Conservation (phyloP, 2,888 invertebrate genomes). For the Polyploca ridens region DNA sequence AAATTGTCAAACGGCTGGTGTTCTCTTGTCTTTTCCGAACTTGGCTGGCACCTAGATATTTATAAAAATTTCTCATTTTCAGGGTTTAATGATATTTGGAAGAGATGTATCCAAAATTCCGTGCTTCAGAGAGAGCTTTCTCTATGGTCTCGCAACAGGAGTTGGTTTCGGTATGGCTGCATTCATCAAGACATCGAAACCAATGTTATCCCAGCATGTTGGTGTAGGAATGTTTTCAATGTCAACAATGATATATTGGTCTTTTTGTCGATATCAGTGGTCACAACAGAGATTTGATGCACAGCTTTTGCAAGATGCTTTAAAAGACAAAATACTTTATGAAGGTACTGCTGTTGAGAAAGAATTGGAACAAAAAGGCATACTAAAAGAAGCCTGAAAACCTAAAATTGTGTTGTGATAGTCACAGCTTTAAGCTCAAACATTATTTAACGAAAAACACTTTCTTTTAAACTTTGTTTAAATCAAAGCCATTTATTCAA, state of each 20-base stretch:
- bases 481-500: too few relatives aligned
- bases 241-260: constrained; percentile 88
- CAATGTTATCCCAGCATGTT: constrained; percentile 85
- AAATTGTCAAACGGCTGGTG: too few relatives aligned
- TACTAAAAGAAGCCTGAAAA: constrained; percentile 63
- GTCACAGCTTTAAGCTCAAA: too few relatives aligned
- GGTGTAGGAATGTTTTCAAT: constrained; percentile 87
- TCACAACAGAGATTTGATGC: constrained; percentile 87
- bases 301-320: constrained; percentile 84
- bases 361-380: constrained; percentile 71
- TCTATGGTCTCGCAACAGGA: constrained; percentile 90
- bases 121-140: constrained; percentile 91
- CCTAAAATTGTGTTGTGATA: too few relatives aligned
- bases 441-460: too few relatives aligned
- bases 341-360: constrained; percentile 86
- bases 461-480: too few relatives aligned
- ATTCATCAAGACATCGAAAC: constrained; percentile 90
- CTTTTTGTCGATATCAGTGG: constrained; percentile 88
- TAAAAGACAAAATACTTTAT: constrained; percentile 84
- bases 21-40: too few relatives aligned
- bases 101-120: constrained; percentile 90
- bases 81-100: constrained; percentile 87
- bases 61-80: constrained; percentile 34
- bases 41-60: too few relatives aligned
- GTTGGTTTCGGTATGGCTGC: constrained; percentile 86